Evolutionary conservation across 2,888 invertebrate species (phyloP).

Genomic region (Andrena bucephala): DNA sequence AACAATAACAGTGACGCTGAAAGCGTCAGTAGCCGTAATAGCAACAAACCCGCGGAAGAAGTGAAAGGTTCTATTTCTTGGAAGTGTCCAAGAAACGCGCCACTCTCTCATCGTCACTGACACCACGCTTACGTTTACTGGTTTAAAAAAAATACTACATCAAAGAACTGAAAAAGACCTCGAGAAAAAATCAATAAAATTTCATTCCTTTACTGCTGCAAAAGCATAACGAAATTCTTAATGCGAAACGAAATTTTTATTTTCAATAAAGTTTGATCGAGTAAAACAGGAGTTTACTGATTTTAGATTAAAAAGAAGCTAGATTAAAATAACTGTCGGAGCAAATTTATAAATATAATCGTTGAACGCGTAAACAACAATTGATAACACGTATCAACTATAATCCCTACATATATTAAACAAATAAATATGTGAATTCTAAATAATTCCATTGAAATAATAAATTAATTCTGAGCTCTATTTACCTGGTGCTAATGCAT

Average conservation of each 20-base stretch:
- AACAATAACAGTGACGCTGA: constrained; percentile 42
- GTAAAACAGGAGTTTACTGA: no score
- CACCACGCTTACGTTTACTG: neutral
- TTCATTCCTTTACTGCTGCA: neutral
- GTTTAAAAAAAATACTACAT: neutral
- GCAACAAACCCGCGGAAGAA: constrained; percentile 28
- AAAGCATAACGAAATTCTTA: neutral
- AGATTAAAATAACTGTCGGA: neutral
- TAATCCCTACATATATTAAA: neutral
- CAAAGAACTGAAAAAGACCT: no score
- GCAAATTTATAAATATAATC: neutral
- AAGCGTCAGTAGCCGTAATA: constrained; percentile 11
- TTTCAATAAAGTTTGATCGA: neutral
- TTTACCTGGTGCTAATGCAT: neutral
- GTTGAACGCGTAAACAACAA: neutral
- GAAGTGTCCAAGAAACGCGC: constrained; percentile 28
- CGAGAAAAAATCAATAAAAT: no score
- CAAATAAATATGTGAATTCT: neutral
- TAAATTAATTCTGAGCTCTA: neutral
- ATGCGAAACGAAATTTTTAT: neutral
- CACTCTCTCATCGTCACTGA: constrained; percentile 6
- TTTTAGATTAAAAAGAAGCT: neutral
- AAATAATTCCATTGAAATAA: neutral
- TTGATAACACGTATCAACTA: neutral
- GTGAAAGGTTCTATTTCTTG: constrained; percentile 47